These are phyloP conservation scores for Anastrepha ludens DNA, from an alignment of 1,140 invertebrate genomes.

Conservation along the genomic window DNA sequence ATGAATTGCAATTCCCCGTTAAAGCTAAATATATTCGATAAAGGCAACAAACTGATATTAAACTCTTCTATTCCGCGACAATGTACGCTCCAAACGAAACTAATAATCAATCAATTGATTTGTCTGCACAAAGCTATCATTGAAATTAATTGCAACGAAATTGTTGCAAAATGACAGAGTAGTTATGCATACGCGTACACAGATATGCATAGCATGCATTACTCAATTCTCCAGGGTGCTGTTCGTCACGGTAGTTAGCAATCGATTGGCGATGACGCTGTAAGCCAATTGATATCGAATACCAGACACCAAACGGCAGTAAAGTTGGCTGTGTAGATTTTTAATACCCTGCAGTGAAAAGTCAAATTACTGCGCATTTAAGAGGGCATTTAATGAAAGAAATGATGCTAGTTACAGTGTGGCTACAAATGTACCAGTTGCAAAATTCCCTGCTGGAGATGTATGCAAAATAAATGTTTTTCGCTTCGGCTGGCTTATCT, in stretches of 20 bases:
- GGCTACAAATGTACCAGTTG: no score
- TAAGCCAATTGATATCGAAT: conserved; percentile 41
- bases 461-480: no score
- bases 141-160: conserved; percentile 53
- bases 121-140: not conserved
- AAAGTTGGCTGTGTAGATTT: not conserved
- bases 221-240: conserved; percentile 8
- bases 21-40: not conserved
- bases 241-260: not conserved
- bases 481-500: no score
- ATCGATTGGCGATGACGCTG: conserved; percentile 2
- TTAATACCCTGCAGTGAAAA: no score
- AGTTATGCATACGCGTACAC: no score
- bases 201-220: not conserved
- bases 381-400: no score
- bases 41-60: not conserved
- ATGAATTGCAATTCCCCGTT: no score
- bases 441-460: no score
- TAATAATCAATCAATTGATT: conserved; percentile 55
- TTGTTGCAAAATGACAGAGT: conserved; percentile 44
- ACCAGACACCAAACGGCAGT: not conserved
- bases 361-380: no score
- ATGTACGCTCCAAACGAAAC: not conserved
- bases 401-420: no score
- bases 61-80: not conserved